Percentiles rank a stretch among this genome's conserved stretches.
Conservation (phyloP, 2,888 invertebrate genomes). For the Synanthedon myopaeformis region DNA sequence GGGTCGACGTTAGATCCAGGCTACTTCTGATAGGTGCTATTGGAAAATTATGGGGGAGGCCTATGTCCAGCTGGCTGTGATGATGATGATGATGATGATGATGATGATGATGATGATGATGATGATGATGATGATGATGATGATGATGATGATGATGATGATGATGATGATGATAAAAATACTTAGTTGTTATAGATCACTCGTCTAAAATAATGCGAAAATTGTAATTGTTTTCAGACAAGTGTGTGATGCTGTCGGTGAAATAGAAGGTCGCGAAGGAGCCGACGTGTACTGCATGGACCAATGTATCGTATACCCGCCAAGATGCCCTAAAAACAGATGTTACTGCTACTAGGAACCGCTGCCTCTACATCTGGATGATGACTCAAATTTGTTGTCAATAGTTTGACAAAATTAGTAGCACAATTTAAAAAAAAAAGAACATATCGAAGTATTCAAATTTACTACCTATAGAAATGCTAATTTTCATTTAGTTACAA, state of each 20-base stretch:
- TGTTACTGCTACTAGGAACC: constrained; percentile 75
- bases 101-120: no score
- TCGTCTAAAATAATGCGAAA: background rate
- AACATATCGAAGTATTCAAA: no score
- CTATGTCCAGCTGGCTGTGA: no score
- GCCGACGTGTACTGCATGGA: constrained; percentile 90
- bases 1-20: no score
- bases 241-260: constrained; percentile 85
- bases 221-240: constrained; percentile 65
- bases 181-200: background rate
- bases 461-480: no score
- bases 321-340: constrained; percentile 77
- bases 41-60: no score
- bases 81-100: no score
- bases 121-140: background rate
- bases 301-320: constrained; percentile 83
- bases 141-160: background rate
- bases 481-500: no score
- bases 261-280: constrained; percentile 76
- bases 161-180: background rate
- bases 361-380: background rate
- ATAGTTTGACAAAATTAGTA: no score
- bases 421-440: no score
- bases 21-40: no score
- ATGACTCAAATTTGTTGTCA: background rate